Base-by-base conservation (phyloP, 2,888 invertebrate species). In the Eledone cirrhosa region DNA sequence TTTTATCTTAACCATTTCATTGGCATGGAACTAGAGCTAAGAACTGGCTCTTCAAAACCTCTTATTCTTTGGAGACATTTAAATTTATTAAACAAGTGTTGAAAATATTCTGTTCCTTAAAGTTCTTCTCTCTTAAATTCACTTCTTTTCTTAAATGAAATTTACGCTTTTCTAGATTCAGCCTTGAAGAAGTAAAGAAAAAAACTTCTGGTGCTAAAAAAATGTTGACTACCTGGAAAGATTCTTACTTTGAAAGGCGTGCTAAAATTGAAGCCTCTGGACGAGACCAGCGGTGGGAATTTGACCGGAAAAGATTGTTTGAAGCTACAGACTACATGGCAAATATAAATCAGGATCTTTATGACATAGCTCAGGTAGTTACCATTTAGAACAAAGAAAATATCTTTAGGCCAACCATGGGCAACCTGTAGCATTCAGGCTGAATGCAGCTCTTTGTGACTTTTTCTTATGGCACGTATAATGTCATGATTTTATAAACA, bases 211-310 rank as follows among this genome's bases (percentile, higher is more conserved):
- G 93, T 41, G 94, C 94, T 0, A 93, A 93, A 83, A 92, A 92
- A 78, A 94, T 96, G 92, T 91, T 96, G 91, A 93, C 93, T 78
- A 92, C 92, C 69, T 96, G 96, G 96, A 94, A 95, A 87, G 89
- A 91, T 0, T 92, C 94, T 0, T 97, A 97, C 90, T 92, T 94
- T 88, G 92, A 94, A 72, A 95, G 95, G 5, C 92, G 97, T 19
- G 93, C 94, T n/a, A 94, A 94, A 85, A 97, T 97, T 82, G 97
- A 97, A 90, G 91, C 94, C 24, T 95, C 95, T 2, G 96, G 95
- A 0, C 95, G 95, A 84, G 95, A 95, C 81, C 41, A 94, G 7
- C 93, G 97, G 16, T 97, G 97, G 97, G 97, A 97, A 90, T 98
- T 97, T 90, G 95, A 97, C 88, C 94, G 95, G 85, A 93, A 93